Percentiles rank a stretch among this genome's conserved stretches.
Evolutionary conservation across 2,888 invertebrate genomes (phyloP).

Genomic region (Tetragonisca angustula): DNA sequence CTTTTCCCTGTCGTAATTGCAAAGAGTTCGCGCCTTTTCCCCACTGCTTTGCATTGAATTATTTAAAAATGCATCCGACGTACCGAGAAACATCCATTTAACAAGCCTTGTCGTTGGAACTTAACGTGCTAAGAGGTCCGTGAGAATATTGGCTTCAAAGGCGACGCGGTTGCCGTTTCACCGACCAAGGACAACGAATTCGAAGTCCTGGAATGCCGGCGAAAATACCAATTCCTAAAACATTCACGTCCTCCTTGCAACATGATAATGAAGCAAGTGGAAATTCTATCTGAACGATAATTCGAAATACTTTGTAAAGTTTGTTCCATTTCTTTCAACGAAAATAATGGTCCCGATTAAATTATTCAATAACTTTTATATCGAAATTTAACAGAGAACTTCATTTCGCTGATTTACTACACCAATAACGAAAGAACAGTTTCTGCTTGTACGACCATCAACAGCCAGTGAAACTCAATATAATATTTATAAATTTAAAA

Average conservation of each 20-base stretch:
- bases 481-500: no score
- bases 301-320: no score
- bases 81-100: slow-evolving; percentile 66
- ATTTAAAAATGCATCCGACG: slow-evolving; percentile 72
- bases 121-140: slow-evolving; percentile 63
- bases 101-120: slow-evolving; percentile 28
- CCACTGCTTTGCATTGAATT: slow-evolving; percentile 71
- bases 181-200: slow-evolving; percentile 29
- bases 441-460: no score
- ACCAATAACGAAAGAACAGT: no score
- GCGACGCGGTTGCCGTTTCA: slow-evolving; percentile 53
- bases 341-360: no score
- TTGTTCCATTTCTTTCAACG: no score
- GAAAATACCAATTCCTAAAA: slow-evolving; percentile 5
- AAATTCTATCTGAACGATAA: background rate
- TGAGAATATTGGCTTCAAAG: slow-evolving; percentile 73
- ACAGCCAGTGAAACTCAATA: no score
- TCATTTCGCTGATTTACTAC: background rate
- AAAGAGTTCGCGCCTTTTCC: slow-evolving; percentile 37
- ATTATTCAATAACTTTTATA: background rate
- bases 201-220: slow-evolving; percentile 44
- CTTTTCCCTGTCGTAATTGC: background rate
- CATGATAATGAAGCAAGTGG: background rate
- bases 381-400: background rate
- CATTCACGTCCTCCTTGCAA: background rate